A percentile compares a stretch with the other conserved stretches of the same genome.
Conservation (phyloP, 2,113 vertebrate genomes). For the Pipra filicauda region DNA sequence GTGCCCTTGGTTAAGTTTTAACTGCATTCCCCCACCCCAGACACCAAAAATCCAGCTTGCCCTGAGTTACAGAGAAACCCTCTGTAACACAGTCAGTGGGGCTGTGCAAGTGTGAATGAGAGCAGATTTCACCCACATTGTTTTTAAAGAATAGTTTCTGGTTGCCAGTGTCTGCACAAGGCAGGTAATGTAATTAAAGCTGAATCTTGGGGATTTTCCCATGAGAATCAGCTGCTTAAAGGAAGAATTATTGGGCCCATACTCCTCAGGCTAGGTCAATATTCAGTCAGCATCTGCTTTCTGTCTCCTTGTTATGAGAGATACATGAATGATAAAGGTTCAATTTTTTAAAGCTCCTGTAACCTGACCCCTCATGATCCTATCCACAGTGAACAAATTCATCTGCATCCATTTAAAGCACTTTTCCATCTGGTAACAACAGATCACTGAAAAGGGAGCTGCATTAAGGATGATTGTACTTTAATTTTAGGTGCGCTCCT, state of each 20-base stretch:
- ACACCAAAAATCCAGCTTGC: neutral
- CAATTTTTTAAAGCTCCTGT: neutral
- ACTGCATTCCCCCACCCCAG: neutral
- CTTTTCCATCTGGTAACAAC: neutral
- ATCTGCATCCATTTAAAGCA: neutral
- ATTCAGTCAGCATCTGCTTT: slow-evolving; percentile 34
- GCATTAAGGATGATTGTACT: neutral
- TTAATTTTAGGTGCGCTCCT: neutral
- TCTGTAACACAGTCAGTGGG: neutral
- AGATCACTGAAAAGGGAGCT: neutral
- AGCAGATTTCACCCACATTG: neutral
- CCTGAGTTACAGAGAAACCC: neutral
- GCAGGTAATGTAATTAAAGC: neutral
- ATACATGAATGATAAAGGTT: neutral
- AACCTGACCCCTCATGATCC: neutral
- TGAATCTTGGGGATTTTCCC: neutral
- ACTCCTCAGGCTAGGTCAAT: neutral
- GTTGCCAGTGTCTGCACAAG: neutral
- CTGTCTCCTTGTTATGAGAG: neutral
- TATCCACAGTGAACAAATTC: neutral
- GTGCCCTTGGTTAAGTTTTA: neutral
- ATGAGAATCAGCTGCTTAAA: neutral
- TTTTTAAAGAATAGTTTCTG: neutral
- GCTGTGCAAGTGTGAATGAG: neutral
- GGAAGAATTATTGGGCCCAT: neutral